Base-by-base conservation (phyloP, 2,113 vertebrate genomes). In the Porphyrio hochstetteri region DNA sequence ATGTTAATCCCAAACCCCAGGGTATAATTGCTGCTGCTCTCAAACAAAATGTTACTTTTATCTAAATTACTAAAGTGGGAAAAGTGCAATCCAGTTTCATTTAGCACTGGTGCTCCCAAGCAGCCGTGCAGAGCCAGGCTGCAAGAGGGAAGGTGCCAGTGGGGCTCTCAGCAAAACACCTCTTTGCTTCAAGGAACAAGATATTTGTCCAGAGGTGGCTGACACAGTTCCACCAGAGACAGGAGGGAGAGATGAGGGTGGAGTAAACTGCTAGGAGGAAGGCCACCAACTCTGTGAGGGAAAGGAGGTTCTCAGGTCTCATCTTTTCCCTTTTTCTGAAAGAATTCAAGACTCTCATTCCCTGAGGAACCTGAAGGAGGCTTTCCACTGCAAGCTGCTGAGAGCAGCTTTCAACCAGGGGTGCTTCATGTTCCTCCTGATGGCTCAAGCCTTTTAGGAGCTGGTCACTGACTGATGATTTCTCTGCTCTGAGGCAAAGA, bases 41-140 rank as follows among this genome's bases (percentile, higher is more conserved):
- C 97, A 95, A 97, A 98, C 97, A 98, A 98, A 98, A 98, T 96
- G 97, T 97, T 98, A 97, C 97, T 98, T 98, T 98, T 96, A 97
- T 97, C 97, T 96, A 95, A 97, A 98, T 97, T 93, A 89, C 97
- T 96, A 94, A 95, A 98, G 97, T 96, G 96, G 96, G 96, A 94
- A 91, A 94, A 97, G 96, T 87, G 90, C 95, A 77, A 97, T 96
- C 93, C 46, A 19, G 93, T 94, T 95, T 91, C 87, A 97, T 97
- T 97, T 85, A 87, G 96, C 91, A 52, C 94, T 74, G 95, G 90
- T 90, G 93, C 96, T 96, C 83, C 91, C 36, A 21, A 96, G 89
- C 92, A 92, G 91, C 78, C 7, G 4, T 48, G 81, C 75, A 28
- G 71, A 82, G 60, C 65, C 8, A 7, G 95, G 92, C 90, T 95